phyloP scores from a whole-genome alignment of 2,888 invertebrate genomes.

The Helleia helle region DNA sequence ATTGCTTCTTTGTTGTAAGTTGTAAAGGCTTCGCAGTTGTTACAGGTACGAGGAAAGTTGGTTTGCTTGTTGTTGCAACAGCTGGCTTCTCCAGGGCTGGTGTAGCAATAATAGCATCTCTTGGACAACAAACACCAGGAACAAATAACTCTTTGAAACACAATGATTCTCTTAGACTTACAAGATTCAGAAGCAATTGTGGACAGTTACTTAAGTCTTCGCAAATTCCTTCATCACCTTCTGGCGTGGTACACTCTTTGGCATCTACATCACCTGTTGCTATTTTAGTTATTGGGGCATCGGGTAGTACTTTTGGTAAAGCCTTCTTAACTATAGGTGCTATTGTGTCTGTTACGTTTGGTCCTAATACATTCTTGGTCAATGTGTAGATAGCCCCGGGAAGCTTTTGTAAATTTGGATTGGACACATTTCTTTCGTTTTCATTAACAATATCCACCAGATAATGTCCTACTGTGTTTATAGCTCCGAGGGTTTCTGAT shows the following conservation, averaged over 20 bases:
- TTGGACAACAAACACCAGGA: constrained; percentile 93
- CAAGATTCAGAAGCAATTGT: constrained; percentile 85
- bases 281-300: constrained; percentile 58
- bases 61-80: constrained; percentile 47
- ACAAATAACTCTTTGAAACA: constrained; percentile 94
- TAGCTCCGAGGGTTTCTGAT: constrained; percentile 81
- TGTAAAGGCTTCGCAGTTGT: constrained; percentile 40
- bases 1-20: constrained; percentile 40
- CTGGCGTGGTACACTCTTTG: constrained; percentile 85
- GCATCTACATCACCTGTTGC: constrained; percentile 65
- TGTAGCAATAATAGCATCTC: constrained; percentile 48
- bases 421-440: constrained; percentile 55
- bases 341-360: constrained; percentile 86
- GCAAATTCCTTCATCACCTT: constrained; percentile 85
- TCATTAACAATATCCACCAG: constrained; percentile 84
- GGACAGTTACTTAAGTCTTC: constrained; percentile 93
- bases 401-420: constrained; percentile 59
- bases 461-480: constrained; percentile 89
- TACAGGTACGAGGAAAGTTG: constrained; percentile 57
- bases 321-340: constrained; percentile 79
- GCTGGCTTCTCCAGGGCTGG: constrained; percentile 44
- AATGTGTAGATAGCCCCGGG: constrained; percentile 85
- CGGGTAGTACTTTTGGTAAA: constrained; percentile 52
- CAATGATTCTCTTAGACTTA: constrained; percentile 86
- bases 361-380: constrained; percentile 82